phyloP scores from a whole-genome alignment of 2,113 vertebrate species.

The Cromileptes altivelis region DNA sequence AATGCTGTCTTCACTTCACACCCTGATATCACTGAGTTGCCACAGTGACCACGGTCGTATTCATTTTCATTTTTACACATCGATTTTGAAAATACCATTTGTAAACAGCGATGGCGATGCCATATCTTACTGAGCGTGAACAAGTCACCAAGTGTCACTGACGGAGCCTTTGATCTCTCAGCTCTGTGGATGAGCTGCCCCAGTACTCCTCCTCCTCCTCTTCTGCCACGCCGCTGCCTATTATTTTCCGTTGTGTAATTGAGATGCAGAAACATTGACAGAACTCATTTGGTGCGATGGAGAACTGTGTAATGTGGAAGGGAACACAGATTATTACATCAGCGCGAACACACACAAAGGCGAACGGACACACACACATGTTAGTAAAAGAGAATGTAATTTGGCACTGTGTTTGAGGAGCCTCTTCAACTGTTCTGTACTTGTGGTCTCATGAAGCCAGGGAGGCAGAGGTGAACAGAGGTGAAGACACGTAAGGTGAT shows the following conservation, averaged over 20 bases:
- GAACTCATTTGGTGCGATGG: constrained; percentile 83
- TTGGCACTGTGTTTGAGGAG: constrained; percentile 70
- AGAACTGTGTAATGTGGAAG: constrained; percentile 78
- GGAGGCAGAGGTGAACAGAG: constrained; percentile 33
- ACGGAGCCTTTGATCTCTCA: constrained; percentile 42
- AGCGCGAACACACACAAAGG: constrained; percentile 38
- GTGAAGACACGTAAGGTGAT: constrained; percentile 42
- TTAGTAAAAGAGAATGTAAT: constrained; percentile 69
- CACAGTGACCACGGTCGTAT: not conserved
- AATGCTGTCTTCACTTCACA: not conserved
- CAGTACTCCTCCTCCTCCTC: constrained; percentile 17
- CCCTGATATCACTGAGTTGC: not conserved
- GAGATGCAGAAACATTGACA: constrained; percentile 85
- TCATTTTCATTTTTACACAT: not conserved
- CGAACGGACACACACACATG: constrained; percentile 37
- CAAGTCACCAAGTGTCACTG: constrained; percentile 37
- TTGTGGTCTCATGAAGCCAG: constrained; percentile 47
- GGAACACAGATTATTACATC: constrained; percentile 83
- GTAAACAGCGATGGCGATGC: constrained; percentile 24
- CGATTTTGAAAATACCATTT: constrained; percentile 31
- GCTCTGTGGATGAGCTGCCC: constrained; percentile 35
- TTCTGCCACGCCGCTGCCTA: constrained; percentile 67
- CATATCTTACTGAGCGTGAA: constrained; percentile 34
- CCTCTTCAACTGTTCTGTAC: constrained; percentile 69
- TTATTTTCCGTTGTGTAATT: constrained; percentile 80